A percentile compares a stretch with the other conserved stretches of the same genome.
phyloP scores from a whole-genome alignment of 2,797 vertebrate genomes.

The Vireo griseus region DNA sequence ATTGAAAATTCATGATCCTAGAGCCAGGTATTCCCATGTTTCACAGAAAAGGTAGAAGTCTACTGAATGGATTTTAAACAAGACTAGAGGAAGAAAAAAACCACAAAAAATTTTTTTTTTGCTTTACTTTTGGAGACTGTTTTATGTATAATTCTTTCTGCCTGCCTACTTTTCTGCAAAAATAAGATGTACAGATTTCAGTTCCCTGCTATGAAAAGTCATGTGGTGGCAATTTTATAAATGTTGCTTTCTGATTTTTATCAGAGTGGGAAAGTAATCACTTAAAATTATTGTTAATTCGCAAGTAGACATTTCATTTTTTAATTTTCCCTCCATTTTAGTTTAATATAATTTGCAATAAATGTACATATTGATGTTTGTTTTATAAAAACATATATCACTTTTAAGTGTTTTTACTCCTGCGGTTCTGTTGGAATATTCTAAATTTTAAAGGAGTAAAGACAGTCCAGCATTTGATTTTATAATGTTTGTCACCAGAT shows the following conservation, averaged over 20 bases:
- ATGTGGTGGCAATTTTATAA: constrained; percentile 82
- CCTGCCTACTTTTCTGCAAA: constrained; percentile 82
- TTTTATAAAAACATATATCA: constrained; percentile 81
- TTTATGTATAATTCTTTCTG: constrained; percentile 81
- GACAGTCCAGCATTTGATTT: constrained; percentile 78
- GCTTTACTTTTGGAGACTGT: constrained; percentile 78
- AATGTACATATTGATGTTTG: constrained; percentile 83
- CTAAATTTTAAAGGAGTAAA: constrained; percentile 78
- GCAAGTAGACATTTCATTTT: constrained; percentile 79
- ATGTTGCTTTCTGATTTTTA: constrained; percentile 82
- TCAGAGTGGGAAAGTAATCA: constrained; percentile 80
- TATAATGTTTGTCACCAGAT: constrained; percentile 81
- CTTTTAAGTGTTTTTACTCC: constrained; percentile 79
- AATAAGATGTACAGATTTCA: constrained; percentile 83
- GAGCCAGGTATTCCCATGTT: constrained; percentile 69
- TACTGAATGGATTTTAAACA: constrained; percentile 74
- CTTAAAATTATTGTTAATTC: constrained; percentile 78
- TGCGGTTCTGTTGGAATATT: constrained; percentile 76
- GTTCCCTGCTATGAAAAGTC: constrained; percentile 79
- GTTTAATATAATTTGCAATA: constrained; percentile 85
- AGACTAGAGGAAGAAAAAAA: constrained; percentile 37
- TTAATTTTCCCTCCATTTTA: constrained; percentile 73
- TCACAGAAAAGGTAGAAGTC: constrained; percentile 69
- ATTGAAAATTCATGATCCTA: constrained; percentile 63
- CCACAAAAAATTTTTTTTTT: constrained; percentile 61